These are phyloP conservation scores for Drosophila robusta DNA, from an alignment of 2,888 invertebrate species.

Conservation along the genomic window DNA sequence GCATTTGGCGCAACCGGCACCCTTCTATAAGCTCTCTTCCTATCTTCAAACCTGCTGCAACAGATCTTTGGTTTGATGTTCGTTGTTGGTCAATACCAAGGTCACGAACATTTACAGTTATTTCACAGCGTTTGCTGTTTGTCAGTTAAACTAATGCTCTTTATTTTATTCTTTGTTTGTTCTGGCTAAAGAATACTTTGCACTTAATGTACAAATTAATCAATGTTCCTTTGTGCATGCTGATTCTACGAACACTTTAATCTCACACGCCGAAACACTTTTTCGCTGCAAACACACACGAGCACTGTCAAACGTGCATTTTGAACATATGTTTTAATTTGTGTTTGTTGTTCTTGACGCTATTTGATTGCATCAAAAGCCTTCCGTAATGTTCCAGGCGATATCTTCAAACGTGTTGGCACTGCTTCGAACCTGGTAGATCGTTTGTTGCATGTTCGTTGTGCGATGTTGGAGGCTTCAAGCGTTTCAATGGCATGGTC, in stretches of 20 bases:
- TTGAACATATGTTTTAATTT: neutral
- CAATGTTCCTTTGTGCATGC: too few relatives aligned
- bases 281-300: neutral
- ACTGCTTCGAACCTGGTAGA: neutral
- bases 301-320: neutral
- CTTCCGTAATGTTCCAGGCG: neutral
- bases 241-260: neutral
- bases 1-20: too few relatives aligned
- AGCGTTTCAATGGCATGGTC: slow-evolving; percentile 46
- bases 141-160: too few relatives aligned
- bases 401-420: neutral
- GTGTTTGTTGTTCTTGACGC: neutral
- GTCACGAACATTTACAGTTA: too few relatives aligned
- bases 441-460: slow-evolving; percentile 4
- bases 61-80: too few relatives aligned
- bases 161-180: neutral
- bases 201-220: neutral
- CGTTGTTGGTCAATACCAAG: too few relatives aligned
- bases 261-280: neutral
- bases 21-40: too few relatives aligned
- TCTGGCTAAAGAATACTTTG: neutral
- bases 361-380: neutral
- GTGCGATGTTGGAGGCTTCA: slow-evolving; percentile 36
- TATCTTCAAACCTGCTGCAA: too few relatives aligned
- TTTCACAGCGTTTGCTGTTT: too few relatives aligned